Conservation (phyloP, 2,888 invertebrate species). For the Penaeus monodon region DNA sequence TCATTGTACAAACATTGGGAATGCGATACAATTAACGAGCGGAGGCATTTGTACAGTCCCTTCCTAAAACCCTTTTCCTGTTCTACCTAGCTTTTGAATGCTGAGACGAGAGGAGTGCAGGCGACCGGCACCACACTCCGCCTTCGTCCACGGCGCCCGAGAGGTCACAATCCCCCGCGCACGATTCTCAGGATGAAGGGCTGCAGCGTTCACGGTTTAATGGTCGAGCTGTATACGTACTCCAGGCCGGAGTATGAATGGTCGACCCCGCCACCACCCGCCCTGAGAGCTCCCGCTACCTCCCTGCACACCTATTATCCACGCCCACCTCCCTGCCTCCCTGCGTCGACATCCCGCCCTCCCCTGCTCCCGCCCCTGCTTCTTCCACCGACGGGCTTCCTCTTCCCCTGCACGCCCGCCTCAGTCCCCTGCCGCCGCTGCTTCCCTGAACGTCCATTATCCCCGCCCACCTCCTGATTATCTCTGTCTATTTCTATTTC, state of each 20-base stretch:
- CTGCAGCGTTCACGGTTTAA: conserved; percentile 49
- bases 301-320: conserved; percentile 5
- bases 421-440: background rate
- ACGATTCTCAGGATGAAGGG: conserved; percentile 37
- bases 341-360: conserved; percentile 2
- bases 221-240: conserved; percentile 54
- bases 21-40: conserved; percentile 41
- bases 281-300: conserved; percentile 22
- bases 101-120: conserved; percentile 3
- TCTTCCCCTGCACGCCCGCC: conserved; percentile 1
- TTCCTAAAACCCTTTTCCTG: conserved; percentile 50
- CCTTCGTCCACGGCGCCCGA: background rate
- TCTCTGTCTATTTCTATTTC: no score
- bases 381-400: background rate
- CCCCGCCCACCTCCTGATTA: no score
- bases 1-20: conserved; percentile 21
- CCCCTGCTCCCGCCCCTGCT: conserved; percentile 4
- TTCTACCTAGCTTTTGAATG: conserved; percentile 42
- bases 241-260: conserved; percentile 43
- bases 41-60: conserved; percentile 22
- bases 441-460: no score
- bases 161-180: background rate
- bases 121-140: background rate
- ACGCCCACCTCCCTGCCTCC: conserved; percentile 5
- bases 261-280: conserved; percentile 30